Conservation (phyloP, 2,888 invertebrate species). For the Orchestes rusci region DNA sequence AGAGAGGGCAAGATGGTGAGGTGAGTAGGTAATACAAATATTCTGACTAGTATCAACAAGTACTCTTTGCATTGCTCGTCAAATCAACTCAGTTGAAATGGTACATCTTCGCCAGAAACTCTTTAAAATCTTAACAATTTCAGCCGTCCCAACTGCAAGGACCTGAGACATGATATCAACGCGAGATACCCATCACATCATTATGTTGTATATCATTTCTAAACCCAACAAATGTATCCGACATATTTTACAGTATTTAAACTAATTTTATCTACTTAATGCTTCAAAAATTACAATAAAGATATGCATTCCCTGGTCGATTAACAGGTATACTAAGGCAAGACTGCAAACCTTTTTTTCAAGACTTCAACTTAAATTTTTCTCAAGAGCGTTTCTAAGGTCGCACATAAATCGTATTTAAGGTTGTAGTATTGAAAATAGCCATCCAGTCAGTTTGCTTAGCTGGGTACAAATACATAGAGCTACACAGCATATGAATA, state of each 20-base stretch:
- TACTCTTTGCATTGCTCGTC: too few relatives aligned
- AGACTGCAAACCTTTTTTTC: too few relatives aligned
- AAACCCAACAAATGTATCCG: conserved; percentile 37
- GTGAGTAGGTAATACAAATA: conserved; percentile 42
- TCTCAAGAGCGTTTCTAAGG: too few relatives aligned
- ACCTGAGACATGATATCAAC: conserved; percentile 1
- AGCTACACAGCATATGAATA: conserved; percentile 33
- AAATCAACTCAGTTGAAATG: too few relatives aligned
- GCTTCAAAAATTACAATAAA: conserved; percentile 39
- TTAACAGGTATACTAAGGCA: conserved; percentile 44
- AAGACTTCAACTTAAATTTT: too few relatives aligned
- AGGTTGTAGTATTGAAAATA: too few relatives aligned
- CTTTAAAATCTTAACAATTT: too few relatives aligned
- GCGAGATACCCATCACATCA: conserved; percentile 21
- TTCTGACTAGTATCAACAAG: conserved; percentile 46
- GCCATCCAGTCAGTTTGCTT: conserved; percentile 19
- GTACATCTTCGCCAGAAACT: too few relatives aligned
- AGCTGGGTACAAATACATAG: conserved; percentile 28
- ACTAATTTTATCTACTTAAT: conserved; percentile 37
- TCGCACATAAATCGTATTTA: too few relatives aligned
- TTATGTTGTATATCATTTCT: conserved; percentile 37
- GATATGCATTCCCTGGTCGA: conserved; percentile 45
- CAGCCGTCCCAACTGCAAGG: too few relatives aligned
- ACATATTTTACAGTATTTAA: conserved; percentile 42
- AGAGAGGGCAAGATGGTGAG: conserved; percentile 45